Evolutionary conservation across 2,888 invertebrate genomes (phyloP).

Genomic region (Mimachlamys varia): DNA sequence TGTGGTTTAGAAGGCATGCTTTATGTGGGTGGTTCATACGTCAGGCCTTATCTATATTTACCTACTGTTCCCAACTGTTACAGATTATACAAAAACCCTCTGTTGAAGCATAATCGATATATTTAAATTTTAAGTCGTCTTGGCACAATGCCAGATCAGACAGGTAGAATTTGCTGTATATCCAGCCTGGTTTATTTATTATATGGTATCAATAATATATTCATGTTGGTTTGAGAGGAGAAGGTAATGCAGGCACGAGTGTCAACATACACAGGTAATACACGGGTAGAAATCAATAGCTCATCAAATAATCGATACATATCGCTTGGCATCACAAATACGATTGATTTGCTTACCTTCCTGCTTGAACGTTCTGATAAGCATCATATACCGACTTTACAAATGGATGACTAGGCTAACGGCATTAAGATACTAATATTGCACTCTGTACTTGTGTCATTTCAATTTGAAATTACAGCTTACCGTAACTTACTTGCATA

Average conservation of each 20-base stretch:
- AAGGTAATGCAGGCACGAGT: not conserved
- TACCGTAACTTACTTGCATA: no score
- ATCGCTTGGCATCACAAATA: not conserved
- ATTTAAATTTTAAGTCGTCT: not conserved
- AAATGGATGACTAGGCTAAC: no score
- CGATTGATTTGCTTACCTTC: not conserved
- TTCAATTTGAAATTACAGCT: no score
- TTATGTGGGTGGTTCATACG: not conserved
- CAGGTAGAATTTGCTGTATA: not conserved
- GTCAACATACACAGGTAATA: not conserved
- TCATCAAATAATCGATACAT: not conserved
- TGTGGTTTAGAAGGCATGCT: not conserved
- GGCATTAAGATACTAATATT: not conserved
- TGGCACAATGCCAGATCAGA: not conserved
- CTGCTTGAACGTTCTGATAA: not conserved
- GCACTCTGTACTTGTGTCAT: no score
- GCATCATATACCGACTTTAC: no score
- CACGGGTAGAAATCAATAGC: not conserved
- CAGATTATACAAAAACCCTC: not conserved
- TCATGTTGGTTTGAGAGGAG: not conserved
- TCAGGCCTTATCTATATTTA: not conserved
- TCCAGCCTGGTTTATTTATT: not conserved
- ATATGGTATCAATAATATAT: conserved; percentile 9
- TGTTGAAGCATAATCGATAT: not conserved
- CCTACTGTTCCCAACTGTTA: not conserved